These are phyloP conservation scores for Encarsia formosa DNA, from an alignment of 2,888 invertebrate genomes.

Conservation along the genomic window DNA sequence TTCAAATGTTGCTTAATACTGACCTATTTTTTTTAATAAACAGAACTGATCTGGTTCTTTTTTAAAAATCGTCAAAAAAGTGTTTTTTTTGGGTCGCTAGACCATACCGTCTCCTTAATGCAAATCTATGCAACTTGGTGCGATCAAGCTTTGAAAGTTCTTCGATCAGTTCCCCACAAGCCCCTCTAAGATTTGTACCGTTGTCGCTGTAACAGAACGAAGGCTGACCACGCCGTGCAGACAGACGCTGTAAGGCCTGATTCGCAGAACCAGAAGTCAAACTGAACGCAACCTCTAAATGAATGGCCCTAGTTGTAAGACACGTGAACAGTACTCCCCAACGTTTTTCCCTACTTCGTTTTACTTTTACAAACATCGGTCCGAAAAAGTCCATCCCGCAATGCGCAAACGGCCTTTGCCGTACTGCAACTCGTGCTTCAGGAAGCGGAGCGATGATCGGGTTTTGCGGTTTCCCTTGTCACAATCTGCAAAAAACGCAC, in stretches of 20 bases:
- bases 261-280: neutral
- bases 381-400: slow-evolving; percentile 3
- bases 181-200: neutral
- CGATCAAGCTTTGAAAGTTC: no score
- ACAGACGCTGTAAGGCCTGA: neutral
- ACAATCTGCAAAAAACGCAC: neutral
- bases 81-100: no score
- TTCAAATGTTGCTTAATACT: no score
- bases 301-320: neutral
- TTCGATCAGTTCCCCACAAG: no score
- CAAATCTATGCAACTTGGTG: no score
- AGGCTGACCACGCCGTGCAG: neutral
- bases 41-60: no score
- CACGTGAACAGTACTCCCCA: neutral
- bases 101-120: no score
- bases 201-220: neutral
- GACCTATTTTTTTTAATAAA: no score
- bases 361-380: neutral
- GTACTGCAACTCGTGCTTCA: neutral
- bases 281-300: neutral
- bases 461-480: neutral
- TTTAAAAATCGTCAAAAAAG: no score
- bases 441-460: neutral
- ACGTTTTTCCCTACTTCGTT: neutral
- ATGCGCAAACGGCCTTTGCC: neutral